A percentile compares a stretch with the other conserved stretches of the same genome.
These are phyloP conservation scores for Myopa testacea DNA, from an alignment of 2,888 invertebrate genomes.

Conservation along the genomic window DNA sequence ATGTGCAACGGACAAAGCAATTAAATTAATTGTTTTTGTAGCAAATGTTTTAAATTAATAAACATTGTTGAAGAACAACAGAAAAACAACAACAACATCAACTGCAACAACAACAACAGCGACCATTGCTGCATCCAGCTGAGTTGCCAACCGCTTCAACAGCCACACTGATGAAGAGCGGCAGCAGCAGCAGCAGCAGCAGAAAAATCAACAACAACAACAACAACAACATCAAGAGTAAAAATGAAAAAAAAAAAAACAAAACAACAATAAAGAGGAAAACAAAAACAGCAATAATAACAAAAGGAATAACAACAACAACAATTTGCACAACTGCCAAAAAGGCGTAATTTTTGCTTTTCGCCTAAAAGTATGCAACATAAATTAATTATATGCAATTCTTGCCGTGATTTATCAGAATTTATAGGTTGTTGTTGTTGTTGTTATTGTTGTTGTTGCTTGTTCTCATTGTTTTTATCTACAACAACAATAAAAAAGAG, in stretches of 20 bases:
- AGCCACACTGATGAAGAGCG: conserved; percentile 6
- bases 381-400: conserved; percentile 59
- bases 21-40: conserved; percentile 32
- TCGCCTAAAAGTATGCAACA: conserved; percentile 42
- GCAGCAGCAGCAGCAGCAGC: too few relatives aligned
- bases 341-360: not conserved
- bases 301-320: conserved; percentile 35
- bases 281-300: not conserved
- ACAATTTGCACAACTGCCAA: conserved; percentile 17
- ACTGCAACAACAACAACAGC: conserved; percentile 55
- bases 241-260: conserved; percentile 17
- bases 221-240: conserved; percentile 30
- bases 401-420: conserved; percentile 67
- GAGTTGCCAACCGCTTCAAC: not conserved
- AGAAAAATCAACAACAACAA: conserved; percentile 22
- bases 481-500: not conserved
- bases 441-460: too few relatives aligned
- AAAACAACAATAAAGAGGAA: not conserved
- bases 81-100: conserved; percentile 48
- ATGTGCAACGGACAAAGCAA: conserved; percentile 23
- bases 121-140: conserved; percentile 3
- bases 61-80: conserved; percentile 14
- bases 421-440: conserved; percentile 63
- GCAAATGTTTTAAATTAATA: conserved; percentile 33
- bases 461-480: too few relatives aligned